Evolutionary conservation across 2,797 vertebrate species (phyloP).

Genomic region (Saxicola maurus): DNA sequence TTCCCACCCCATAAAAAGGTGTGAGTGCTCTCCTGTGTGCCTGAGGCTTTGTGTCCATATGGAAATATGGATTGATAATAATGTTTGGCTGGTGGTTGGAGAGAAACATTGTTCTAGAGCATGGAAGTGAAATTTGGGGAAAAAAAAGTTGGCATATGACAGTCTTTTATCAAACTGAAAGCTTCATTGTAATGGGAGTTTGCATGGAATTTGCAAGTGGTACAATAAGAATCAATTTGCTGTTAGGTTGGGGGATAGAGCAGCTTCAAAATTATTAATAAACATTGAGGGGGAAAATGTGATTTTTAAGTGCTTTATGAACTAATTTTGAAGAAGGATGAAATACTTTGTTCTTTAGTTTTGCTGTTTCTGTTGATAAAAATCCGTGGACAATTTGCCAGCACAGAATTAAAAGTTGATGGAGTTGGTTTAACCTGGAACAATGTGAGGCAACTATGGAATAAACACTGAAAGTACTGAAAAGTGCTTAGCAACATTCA

Average conservation of each 20-base stretch:
- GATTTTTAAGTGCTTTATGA: not conserved
- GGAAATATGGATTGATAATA: not conserved
- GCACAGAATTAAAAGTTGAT: fast-evolving
- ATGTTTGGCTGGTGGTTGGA: not conserved
- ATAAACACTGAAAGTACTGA: not conserved
- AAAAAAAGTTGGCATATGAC: not conserved
- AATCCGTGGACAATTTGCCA: not conserved
- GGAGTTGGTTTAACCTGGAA: not conserved
- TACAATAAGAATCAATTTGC: not conserved
- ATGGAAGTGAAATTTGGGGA: not conserved
- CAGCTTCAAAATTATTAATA: conserved; percentile 1
- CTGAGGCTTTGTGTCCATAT: not conserved
- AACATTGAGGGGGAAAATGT: not conserved
- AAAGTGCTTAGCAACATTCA: not conserved
- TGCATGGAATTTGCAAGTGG: not conserved
- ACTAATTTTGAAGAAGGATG: not conserved
- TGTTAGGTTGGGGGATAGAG: not conserved
- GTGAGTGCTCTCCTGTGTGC: fast-evolving
- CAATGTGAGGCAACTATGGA: not conserved
- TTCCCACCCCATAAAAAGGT: not conserved
- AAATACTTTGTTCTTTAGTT: not conserved
- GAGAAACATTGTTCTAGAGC: not conserved
- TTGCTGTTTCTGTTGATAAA: not conserved
- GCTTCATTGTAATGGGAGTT: not conserved
- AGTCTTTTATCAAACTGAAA: not conserved